phyloP scores from a whole-genome alignment of 64 coral and sea anemone species.

The Pocillopora damicornis region DNA sequence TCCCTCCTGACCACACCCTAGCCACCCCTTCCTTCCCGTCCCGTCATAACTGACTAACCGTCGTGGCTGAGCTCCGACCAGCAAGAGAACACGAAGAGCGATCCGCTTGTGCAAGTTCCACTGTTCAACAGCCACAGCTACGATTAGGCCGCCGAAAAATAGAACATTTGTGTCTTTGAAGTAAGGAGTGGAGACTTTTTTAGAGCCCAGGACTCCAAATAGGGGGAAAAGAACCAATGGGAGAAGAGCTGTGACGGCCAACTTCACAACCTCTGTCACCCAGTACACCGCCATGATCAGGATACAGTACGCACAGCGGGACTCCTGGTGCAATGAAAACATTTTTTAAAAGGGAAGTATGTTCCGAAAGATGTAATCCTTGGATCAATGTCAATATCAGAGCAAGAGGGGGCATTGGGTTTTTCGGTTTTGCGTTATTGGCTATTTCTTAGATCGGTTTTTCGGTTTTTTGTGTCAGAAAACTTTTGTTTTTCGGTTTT shows the following conservation, averaged over 20 bases:
- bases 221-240: constrained; percentile 83
- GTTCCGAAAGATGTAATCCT: too few relatives aligned
- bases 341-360: not conserved
- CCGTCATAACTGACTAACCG: constrained; percentile 20
- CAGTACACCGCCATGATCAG: constrained; percentile 89
- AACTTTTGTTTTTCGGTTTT: too few relatives aligned
- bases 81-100: constrained; percentile 66
- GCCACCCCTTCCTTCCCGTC: not conserved
- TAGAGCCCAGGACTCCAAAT: constrained; percentile 81
- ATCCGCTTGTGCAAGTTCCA: constrained; percentile 93
- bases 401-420: too few relatives aligned
- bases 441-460: too few relatives aligned
- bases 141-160: constrained; percentile 83
- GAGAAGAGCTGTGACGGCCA: constrained; percentile 89
- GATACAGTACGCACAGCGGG: constrained; percentile 86
- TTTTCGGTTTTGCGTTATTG: too few relatives aligned
- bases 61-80: constrained; percentile 87
- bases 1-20: too few relatives aligned
- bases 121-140: constrained; percentile 81
- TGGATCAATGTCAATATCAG: too few relatives aligned
- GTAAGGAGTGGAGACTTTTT: constrained; percentile 72
- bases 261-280: constrained; percentile 87
- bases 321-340: constrained; percentile 32
- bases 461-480: too few relatives aligned
- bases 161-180: constrained; percentile 95